phyloP scores from a whole-genome alignment of 2,888 invertebrate species.

The Lasioglossum leucozonium region DNA sequence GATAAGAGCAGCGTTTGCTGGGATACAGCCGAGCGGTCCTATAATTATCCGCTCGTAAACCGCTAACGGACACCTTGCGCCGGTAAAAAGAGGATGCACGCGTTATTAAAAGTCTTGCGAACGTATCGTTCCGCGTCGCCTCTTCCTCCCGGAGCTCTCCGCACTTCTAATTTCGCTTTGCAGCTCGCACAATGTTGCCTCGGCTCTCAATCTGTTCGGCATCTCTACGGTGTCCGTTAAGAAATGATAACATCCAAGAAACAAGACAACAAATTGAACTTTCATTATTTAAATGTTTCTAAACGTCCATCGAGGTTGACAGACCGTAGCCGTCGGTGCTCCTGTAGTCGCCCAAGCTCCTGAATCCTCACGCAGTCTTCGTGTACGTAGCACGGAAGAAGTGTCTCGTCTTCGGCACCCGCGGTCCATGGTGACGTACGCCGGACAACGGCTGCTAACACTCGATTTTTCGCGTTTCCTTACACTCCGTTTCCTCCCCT shows the following conservation, averaged over 20 bases:
- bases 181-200: slow-evolving; percentile 7
- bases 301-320: background rate
- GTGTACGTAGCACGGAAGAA: no score
- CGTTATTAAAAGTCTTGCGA: slow-evolving; percentile 68
- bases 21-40: slow-evolving; percentile 47
- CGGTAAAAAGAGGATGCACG: slow-evolving; percentile 66
- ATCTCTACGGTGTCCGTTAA: background rate
- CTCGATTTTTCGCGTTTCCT: slow-evolving; percentile 43
- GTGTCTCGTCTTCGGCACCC: background rate
- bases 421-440: background rate
- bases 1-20: slow-evolving; percentile 42
- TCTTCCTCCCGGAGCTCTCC: background rate
- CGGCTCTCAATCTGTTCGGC: background rate
- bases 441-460: background rate
- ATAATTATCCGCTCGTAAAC: slow-evolving; percentile 75
- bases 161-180: slow-evolving; percentile 23
- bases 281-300: no score
- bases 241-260: no score
- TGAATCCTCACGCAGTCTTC: no score
- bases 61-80: slow-evolving; percentile 57
- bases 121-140: slow-evolving; percentile 25
- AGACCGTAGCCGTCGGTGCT: background rate
- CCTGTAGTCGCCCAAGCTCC: background rate
- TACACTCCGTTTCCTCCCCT: slow-evolving; percentile 2
- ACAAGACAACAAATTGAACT: no score